Conservation (phyloP, 2,797 vertebrate genomes). For the Gymnodraco acuticeps region DNA sequence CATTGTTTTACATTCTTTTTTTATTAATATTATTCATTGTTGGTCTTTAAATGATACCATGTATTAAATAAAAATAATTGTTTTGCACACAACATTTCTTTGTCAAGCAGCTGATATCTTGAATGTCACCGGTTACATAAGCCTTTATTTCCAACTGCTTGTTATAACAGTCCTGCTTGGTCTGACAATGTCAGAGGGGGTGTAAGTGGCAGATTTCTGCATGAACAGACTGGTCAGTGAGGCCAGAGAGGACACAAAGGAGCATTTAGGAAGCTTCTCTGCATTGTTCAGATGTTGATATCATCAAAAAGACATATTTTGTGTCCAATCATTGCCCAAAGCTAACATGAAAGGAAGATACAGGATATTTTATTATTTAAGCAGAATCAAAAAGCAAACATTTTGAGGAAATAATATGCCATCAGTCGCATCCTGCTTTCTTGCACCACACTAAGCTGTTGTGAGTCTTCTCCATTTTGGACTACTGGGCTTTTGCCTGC, state of each 20-base stretch:
- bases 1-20: conserved; percentile 63
- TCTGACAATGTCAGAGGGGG: background rate
- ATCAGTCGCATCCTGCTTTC: background rate
- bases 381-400: background rate
- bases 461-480: conserved; percentile 20
- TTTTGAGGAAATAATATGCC: background rate
- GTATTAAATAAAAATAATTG: conserved; percentile 69
- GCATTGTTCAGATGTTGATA: background rate
- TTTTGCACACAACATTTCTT: conserved; percentile 2
- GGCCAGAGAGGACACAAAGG: background rate
- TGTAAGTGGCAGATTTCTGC: conserved; percentile 11
- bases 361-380: background rate
- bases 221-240: conserved; percentile 13
- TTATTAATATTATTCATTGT: conserved; percentile 43
- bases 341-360: background rate
- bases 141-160: background rate
- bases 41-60: conserved; percentile 58
- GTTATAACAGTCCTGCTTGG: background rate
- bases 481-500: conserved; percentile 33
- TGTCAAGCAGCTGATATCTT: conserved; percentile 5
- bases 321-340: background rate
- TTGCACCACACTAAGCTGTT: background rate
- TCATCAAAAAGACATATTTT: background rate
- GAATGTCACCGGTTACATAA: background rate
- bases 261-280: background rate